Conservation (phyloP, 2,888 invertebrate genomes). For the Choristoneura rosaceana region DNA sequence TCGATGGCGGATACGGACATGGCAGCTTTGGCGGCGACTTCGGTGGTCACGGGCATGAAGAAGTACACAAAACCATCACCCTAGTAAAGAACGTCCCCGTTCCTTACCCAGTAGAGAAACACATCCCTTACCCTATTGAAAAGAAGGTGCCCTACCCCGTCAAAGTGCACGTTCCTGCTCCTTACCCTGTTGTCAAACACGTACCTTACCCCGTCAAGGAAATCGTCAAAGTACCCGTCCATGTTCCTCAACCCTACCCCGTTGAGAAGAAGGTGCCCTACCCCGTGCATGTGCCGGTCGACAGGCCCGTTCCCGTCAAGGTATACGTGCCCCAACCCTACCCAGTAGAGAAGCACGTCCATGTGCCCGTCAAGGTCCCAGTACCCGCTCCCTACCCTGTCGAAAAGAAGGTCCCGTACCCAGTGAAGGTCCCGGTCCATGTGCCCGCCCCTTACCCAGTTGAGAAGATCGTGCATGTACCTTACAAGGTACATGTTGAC, state of each 20-base stretch:
- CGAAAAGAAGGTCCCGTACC: slow-evolving; percentile 88
- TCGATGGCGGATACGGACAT: slow-evolving; percentile 53
- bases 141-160: slow-evolving; percentile 87
- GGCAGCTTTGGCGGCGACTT: slow-evolving; percentile 59
- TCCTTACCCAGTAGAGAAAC: slow-evolving; percentile 90
- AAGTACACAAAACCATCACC: slow-evolving; percentile 88
- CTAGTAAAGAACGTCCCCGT: slow-evolving; percentile 90
- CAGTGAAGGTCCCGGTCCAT: slow-evolving; percentile 86
- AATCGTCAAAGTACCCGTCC: slow-evolving; percentile 85
- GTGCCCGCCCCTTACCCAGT: slow-evolving; percentile 88
- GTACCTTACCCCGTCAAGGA: slow-evolving; percentile 89
- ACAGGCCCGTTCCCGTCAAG: slow-evolving; percentile 81
- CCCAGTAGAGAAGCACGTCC: slow-evolving; percentile 87
- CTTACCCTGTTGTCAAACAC: slow-evolving; percentile 88
- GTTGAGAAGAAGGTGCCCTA: slow-evolving; percentile 87
- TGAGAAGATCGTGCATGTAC: slow-evolving; percentile 83
- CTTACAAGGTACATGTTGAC: slow-evolving; percentile 88
- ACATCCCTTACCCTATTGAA: slow-evolving; percentile 88
- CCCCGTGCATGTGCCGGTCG: slow-evolving; percentile 82
- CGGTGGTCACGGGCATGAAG: slow-evolving; percentile 73
- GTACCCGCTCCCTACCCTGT: slow-evolving; percentile 89
- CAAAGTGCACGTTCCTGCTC: slow-evolving; percentile 88
- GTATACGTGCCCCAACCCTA: slow-evolving; percentile 86
- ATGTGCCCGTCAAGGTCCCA: slow-evolving; percentile 88
- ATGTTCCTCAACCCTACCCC: slow-evolving; percentile 89